Evolutionary conservation across 1,140 invertebrate species (phyloP).

Genomic region (Drosophila nigromelanica): DNA sequence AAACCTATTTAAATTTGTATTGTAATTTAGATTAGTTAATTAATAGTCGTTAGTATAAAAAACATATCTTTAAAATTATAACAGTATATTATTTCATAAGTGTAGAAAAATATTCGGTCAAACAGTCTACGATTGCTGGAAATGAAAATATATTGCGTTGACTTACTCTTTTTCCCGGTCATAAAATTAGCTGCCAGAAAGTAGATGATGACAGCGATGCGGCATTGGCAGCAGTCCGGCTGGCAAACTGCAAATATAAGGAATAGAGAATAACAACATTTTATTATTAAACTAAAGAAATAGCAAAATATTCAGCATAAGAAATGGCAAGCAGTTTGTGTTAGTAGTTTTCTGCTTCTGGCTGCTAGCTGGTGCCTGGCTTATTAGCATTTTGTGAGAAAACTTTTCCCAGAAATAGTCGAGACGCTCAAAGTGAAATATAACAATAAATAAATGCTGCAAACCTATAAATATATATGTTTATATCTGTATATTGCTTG

Average conservation of each 20-base stretch:
- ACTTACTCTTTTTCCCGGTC: constrained; percentile 38
- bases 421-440: constrained; percentile 11
- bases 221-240: constrained; percentile 35
- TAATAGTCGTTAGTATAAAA: no score
- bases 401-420: constrained; percentile 4
- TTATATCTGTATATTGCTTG: neutral
- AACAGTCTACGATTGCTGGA: neutral
- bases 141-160: constrained; percentile 36
- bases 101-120: neutral
- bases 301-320: constrained; percentile 17
- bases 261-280: constrained; percentile 52
- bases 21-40: no score
- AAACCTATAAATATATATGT: neutral
- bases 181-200: constrained; percentile 51
- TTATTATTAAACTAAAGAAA: constrained; percentile 51
- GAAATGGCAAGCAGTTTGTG: constrained; percentile 36
- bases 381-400: constrained; percentile 60
- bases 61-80: no score
- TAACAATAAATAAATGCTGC: constrained; percentile 51
- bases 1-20: no score
- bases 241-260: constrained; percentile 51
- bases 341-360: constrained; percentile 3
- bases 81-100: neutral
- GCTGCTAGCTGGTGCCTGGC: constrained; percentile 20
- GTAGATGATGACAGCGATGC: constrained; percentile 44